Percentiles rank a stretch among this genome's conserved stretches.
These are phyloP conservation scores for Plodia interpunctella DNA, from an alignment of 1,140 invertebrate genomes.

Conservation along the genomic window DNA sequence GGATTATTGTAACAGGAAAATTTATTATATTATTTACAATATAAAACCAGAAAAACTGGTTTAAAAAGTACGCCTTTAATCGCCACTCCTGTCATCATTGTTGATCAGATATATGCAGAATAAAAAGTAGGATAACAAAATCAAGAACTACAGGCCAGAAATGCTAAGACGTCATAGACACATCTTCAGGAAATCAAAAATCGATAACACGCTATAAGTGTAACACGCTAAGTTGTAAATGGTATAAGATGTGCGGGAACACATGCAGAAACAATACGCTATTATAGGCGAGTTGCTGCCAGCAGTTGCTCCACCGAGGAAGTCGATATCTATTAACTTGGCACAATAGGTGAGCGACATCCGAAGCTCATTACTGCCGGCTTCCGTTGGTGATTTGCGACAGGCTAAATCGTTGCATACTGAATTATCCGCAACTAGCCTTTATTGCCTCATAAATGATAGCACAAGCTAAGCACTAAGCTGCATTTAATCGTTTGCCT, in stretches of 20 bases:
- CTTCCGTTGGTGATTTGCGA: slow-evolving; percentile 70
- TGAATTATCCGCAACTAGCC: slow-evolving; percentile 20
- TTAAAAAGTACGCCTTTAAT: too few relatives aligned
- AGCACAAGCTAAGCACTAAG: slow-evolving; percentile 14
- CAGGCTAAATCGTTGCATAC: slow-evolving; percentile 45
- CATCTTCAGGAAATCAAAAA: not conserved
- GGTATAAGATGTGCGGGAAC: slow-evolving; percentile 54
- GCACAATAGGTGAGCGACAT: slow-evolving; percentile 75
- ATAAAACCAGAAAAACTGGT: too few relatives aligned
- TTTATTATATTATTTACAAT: too few relatives aligned
- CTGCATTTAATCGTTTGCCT: not conserved
- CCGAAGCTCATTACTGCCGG: slow-evolving; percentile 73
- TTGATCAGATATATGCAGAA: too few relatives aligned
- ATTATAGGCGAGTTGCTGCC: slow-evolving; percentile 54
- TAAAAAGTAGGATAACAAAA: too few relatives aligned
- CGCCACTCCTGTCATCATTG: too few relatives aligned
- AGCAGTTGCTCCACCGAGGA: slow-evolving; percentile 65
- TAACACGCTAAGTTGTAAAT: not conserved
- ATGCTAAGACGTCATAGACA: not conserved
- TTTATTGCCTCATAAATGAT: slow-evolving; percentile 12
- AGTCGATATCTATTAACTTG: slow-evolving; percentile 73
- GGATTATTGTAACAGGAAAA: too few relatives aligned
- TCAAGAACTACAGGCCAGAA: too few relatives aligned
- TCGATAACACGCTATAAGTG: slow-evolving; percentile 30
- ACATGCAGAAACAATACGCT: slow-evolving; percentile 61